A percentile compares a stretch with the other conserved stretches of the same genome.
These are phyloP conservation scores for Aphelinus certus DNA, from an alignment of 1,140 invertebrate species.

Conservation along the genomic window DNA sequence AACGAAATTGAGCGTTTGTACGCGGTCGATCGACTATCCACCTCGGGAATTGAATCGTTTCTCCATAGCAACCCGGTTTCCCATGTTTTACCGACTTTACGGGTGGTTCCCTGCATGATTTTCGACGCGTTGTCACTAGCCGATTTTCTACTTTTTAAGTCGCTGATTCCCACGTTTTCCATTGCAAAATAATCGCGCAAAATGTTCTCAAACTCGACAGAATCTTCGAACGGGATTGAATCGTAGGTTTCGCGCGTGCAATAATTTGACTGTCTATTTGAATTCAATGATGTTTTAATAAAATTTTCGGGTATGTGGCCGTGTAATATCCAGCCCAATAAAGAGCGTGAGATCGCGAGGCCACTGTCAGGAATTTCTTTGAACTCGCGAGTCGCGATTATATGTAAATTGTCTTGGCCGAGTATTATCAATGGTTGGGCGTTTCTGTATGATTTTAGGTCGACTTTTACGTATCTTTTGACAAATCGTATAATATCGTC, in stretches of 20 bases:
- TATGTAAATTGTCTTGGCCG: neutral
- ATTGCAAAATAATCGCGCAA: neutral
- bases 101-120: neutral
- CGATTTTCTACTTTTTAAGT: neutral
- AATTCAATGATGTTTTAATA: neutral
- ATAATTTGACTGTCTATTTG: neutral
- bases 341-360: neutral
- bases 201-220: neutral
- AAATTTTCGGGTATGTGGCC: neutral
- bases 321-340: neutral
- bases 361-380: neutral
- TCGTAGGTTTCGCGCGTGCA: neutral
- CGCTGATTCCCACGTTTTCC: neutral
- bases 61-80: conserved; percentile 4
- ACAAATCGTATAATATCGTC: neutral
- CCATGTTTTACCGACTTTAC: neutral
- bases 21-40: neutral
- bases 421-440: neutral
- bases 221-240: neutral
- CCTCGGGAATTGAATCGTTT: neutral
- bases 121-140: neutral
- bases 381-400: neutral
- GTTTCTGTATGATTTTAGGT: neutral
- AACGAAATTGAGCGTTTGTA: neutral
- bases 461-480: neutral